phyloP scores from a whole-genome alignment of 1,140 invertebrate species.

The Contarinia nasturtii region DNA sequence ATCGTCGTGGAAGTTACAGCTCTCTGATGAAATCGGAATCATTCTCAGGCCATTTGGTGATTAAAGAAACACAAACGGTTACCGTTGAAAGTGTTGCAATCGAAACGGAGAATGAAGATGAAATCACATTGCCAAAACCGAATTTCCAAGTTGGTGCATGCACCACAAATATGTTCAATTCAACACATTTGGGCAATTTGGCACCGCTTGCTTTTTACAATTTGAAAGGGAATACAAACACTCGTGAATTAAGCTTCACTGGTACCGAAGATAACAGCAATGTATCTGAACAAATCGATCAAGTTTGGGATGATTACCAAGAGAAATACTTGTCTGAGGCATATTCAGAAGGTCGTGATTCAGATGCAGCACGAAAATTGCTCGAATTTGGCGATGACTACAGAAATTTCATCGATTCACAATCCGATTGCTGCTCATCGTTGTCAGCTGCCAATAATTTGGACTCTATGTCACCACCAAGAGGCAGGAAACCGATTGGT shows the following conservation, averaged over 20 bases:
- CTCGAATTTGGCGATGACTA: conserved; percentile 84
- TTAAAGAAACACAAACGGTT: conserved; percentile 13
- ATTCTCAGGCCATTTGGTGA: conserved; percentile 21
- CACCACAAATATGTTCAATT: conserved; percentile 11
- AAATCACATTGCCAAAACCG: conserved; percentile 26
- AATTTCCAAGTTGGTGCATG: conserved; percentile 39
- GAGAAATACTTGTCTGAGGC: conserved; percentile 82
- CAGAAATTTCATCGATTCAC: conserved; percentile 61
- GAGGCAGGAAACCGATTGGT: conserved; percentile 10
- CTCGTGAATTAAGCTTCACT: not conserved
- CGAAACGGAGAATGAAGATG: conserved; percentile 21
- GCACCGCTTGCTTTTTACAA: conserved; percentile 21
- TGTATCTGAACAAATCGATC: conserved; percentile 50
- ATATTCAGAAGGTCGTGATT: conserved; percentile 76
- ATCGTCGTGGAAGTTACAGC: conserved; percentile 8
- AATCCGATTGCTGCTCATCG: conserved; percentile 63
- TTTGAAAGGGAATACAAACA: conserved; percentile 11
- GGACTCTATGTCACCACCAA: conserved; percentile 31
- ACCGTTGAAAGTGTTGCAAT: conserved; percentile 29
- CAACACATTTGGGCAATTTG: conserved; percentile 15
- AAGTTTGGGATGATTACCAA: conserved; percentile 67
- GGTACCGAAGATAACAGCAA: conserved; percentile 51
- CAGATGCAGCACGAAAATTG: conserved; percentile 58
- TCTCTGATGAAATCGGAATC: conserved; percentile 42
- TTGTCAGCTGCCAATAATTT: conserved; percentile 43